Evolutionary conservation across 2,888 invertebrate species (phyloP).

Genomic region (Acanthacorydalis orientalis): DNA sequence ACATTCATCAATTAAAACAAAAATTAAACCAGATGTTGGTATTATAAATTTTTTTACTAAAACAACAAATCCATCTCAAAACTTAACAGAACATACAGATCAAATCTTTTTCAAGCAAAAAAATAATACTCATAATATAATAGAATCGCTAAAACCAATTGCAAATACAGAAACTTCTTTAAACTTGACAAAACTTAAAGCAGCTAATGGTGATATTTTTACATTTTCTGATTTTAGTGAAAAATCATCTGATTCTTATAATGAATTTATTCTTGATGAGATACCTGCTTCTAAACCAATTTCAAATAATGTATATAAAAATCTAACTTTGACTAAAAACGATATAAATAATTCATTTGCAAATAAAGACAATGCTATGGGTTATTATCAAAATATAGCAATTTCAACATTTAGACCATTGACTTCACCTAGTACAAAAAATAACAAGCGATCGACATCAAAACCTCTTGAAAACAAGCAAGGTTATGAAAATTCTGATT

Average conservation of each 20-base stretch:
- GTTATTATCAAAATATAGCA: background rate
- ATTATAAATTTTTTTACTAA: background rate
- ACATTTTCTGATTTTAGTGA: too few relatives aligned
- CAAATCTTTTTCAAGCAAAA: background rate
- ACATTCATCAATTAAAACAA: too few relatives aligned
- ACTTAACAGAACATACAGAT: background rate
- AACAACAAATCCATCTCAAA: background rate
- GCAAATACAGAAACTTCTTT: too few relatives aligned
- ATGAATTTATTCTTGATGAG: too few relatives aligned
- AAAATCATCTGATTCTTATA: too few relatives aligned
- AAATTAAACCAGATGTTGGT: background rate
- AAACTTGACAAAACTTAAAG: too few relatives aligned
- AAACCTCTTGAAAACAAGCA: background rate
- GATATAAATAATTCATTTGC: too few relatives aligned
- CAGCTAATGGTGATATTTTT: too few relatives aligned
- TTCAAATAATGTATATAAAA: background rate
- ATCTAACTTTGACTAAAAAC: background rate
- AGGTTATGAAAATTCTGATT: background rate
- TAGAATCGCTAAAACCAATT: background rate
- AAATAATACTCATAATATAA: background rate
- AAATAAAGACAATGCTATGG: background rate
- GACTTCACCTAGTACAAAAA: too few relatives aligned
- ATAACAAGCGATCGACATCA: too few relatives aligned
- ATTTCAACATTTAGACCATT: background rate
- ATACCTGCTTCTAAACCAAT: too few relatives aligned